Conservation (phyloP, 2,888 invertebrate species). For the Protodeltote pygarga region DNA sequence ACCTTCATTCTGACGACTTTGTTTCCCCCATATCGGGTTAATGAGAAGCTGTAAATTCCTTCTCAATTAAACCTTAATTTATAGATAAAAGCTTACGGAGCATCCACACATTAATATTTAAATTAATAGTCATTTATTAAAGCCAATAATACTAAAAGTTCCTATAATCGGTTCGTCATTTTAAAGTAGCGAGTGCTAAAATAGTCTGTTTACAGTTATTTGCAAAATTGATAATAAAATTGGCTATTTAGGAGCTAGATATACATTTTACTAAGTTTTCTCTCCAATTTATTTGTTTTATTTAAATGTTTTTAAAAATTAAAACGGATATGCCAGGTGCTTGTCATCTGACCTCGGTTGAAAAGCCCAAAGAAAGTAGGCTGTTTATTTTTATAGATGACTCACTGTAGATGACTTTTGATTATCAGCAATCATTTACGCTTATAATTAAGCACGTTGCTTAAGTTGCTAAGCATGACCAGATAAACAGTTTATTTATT, state of each 20-base stretch:
- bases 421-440: no score
- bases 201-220: slow-evolving; percentile 39
- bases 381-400: no score
- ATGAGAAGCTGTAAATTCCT: slow-evolving; percentile 9
- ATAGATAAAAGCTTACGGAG: slow-evolving; percentile 6
- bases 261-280: slow-evolving; percentile 29
- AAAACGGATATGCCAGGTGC: slow-evolving; percentile 24
- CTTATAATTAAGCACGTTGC: no score
- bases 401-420: no score
- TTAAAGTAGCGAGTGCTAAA: slow-evolving; percentile 21
- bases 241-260: slow-evolving; percentile 17
- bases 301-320: slow-evolving; percentile 19
- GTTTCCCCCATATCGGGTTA: slow-evolving; percentile 11
- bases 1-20: slow-evolving; percentile 28
- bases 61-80: slow-evolving; percentile 22
- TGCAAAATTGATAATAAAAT: slow-evolving; percentile 31
- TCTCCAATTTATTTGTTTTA: slow-evolving; percentile 17
- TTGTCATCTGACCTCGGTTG: slow-evolving; percentile 37
- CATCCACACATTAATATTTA: slow-evolving; percentile 11
- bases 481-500: no score
- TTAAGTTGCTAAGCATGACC: no score
- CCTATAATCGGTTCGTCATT: slow-evolving; percentile 19
- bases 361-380: slow-evolving; percentile 37
- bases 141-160: slow-evolving; percentile 35
- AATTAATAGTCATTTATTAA: slow-evolving; percentile 23